Percentiles rank a stretch among this genome's conserved stretches.
phyloP scores from a whole-genome alignment of 2,888 invertebrate species.

The Lepidocyrtoides sp. region DNA sequence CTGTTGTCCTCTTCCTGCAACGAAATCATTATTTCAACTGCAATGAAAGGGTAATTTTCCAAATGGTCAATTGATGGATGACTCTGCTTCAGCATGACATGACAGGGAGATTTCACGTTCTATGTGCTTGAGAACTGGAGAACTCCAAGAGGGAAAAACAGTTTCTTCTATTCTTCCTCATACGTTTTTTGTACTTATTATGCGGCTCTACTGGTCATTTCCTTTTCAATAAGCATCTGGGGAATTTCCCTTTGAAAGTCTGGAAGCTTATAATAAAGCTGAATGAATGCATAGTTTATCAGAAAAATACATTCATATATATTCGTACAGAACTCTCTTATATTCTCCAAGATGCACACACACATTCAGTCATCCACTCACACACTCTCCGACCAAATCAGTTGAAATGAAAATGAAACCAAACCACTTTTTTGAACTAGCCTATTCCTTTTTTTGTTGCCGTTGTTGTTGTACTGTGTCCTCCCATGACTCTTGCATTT shows the following conservation, averaged over 20 bases:
- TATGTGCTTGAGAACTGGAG: neutral
- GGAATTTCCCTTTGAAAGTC: constrained; percentile 55
- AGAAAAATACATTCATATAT: no score
- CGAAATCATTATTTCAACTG: constrained; percentile 37
- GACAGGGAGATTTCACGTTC: constrained; percentile 1
- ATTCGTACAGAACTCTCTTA: no score
- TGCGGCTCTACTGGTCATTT: constrained; percentile 44
- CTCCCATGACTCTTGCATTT: constrained; percentile 49
- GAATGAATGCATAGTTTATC: neutral
- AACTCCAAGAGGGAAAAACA: neutral
- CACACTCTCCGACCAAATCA: constrained; percentile 19
- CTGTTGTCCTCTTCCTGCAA: neutral
- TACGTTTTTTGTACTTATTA: no score
- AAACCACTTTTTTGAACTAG: constrained; percentile 54
- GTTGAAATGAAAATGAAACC: constrained; percentile 53
- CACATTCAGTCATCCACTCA: constrained; percentile 37
- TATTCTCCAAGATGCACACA: no score
- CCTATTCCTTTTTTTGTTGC: constrained; percentile 14
- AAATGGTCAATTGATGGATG: constrained; percentile 81
- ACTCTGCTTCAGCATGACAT: constrained; percentile 33
- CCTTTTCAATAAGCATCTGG: constrained; percentile 67
- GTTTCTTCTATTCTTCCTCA: neutral
- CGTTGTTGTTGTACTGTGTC: neutral
- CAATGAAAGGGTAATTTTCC: constrained; percentile 74
- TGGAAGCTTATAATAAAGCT: neutral